Base-by-base conservation (phyloP, 2,113 vertebrate genomes). In the Indri indri region DNA sequence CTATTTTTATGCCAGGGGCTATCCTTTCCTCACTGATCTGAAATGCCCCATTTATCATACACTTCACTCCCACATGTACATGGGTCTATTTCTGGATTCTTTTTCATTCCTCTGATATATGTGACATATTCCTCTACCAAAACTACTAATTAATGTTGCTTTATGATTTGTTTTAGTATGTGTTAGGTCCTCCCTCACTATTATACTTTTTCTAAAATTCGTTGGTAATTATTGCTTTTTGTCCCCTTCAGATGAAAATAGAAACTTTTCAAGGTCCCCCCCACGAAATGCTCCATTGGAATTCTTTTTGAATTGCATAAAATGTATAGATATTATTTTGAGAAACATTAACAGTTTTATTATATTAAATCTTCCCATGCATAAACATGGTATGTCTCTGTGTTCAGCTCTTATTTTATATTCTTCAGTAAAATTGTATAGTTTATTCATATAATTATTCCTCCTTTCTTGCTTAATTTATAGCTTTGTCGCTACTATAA, bases 171-270 rank as follows among this genome's bases (percentile, higher is more conserved):
- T 76, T 76, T 95, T 89, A 88, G 37, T 71, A 71, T 90, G 23
- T 92, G 37, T 70, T 77, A 71, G 42, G 27, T 57, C 59, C 74
- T 85, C 52, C 83, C 22, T 93, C 83, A 61, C 50, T 91, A 80
- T 87, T 89, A 81, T 42, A 85, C 42, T 52, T 91, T 71, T 94
- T 83, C 80, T 94, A 71, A 59, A 88, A 50, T 77, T 82, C 92
- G 80, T 87, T 95, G 18, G 25, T 92, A 82, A 94, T 90, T 90
- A 92, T 45, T n/a, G 74, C 59, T 34, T 89, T 65, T n/a, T 59
- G 79, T 61, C 2, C 2, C 65, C n/a, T 92, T 96, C 57, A 86
- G n/a, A 92, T 76, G 7, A 94, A 94, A 92, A 96, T 50, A 80
- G 89, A 80, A 91, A 70, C 11, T 61, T 88, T 81, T 66, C 77